Percentiles rank a stretch among this genome's conserved stretches.
Conservation (phyloP, 2,888 invertebrate genomes). For the Drosophila koepferae region DNA sequence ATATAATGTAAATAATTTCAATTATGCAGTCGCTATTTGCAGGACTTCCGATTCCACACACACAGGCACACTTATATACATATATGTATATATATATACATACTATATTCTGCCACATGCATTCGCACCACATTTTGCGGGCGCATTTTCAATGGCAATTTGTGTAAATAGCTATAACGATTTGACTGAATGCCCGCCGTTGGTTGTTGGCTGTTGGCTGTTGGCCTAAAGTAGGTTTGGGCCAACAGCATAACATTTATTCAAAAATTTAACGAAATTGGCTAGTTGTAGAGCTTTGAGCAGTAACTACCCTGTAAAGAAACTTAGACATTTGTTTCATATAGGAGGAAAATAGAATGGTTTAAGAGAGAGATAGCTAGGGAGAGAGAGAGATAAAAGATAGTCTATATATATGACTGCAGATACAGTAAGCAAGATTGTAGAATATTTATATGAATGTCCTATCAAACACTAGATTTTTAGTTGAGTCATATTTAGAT, state of each 20-base stretch:
- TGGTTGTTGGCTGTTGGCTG: background rate
- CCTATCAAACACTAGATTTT: background rate
- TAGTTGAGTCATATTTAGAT: background rate
- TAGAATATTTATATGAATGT: background rate
- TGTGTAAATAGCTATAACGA: slow-evolving; percentile 62
- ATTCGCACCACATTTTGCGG: slow-evolving; percentile 25
- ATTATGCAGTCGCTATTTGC: slow-evolving; percentile 48
- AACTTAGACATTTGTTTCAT: background rate
- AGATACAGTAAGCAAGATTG: background rate
- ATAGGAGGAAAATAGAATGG: background rate
- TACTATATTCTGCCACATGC: slow-evolving; percentile 7
- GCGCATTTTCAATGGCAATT: slow-evolving; percentile 68
- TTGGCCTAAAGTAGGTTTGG: background rate
- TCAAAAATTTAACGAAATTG: background rate
- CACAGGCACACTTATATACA: too few relatives aligned
- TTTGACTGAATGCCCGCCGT: slow-evolving; percentile 53
- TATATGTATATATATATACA: too few relatives aligned
- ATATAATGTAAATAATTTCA: slow-evolving; percentile 54
- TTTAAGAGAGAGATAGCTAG: background rate
- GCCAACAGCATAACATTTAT: background rate
- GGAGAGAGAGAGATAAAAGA: background rate
- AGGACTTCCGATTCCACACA: slow-evolving; percentile 9
- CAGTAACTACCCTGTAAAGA: background rate
- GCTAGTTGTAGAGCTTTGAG: background rate
- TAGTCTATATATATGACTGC: background rate